Evolutionary conservation across 2,888 invertebrate species (phyloP).

Genomic region (Ectemnius continuus): DNA sequence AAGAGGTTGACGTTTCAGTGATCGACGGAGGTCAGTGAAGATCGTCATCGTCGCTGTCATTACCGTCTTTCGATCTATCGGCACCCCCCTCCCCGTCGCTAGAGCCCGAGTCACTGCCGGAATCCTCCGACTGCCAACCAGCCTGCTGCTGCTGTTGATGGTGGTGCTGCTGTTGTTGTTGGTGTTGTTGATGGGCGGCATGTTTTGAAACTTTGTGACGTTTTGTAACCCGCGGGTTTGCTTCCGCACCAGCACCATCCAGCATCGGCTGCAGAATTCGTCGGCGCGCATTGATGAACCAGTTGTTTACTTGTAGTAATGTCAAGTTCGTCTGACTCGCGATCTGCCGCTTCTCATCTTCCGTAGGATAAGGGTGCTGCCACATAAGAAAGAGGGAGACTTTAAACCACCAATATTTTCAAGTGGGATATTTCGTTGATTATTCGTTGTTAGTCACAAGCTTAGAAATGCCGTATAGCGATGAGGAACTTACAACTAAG

Average conservation of each 20-base stretch:
- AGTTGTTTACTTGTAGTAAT: constrained; percentile 92
- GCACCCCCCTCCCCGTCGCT: constrained; percentile 74
- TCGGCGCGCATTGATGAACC: constrained; percentile 96
- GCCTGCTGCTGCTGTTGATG: constrained; percentile 66
- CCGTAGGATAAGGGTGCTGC: constrained; percentile 96
- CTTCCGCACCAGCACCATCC: constrained; percentile 83
- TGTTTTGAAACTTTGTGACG: constrained; percentile 78
- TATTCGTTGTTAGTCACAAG: background rate
- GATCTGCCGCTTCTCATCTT: constrained; percentile 94
- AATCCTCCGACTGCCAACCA: constrained; percentile 75
- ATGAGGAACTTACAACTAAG: constrained; percentile 86
- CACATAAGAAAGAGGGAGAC: constrained; percentile 28
- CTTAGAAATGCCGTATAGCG: no score
- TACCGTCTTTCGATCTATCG: constrained; percentile 73
- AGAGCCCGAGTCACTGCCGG: constrained; percentile 74
- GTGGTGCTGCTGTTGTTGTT: constrained; percentile 66
- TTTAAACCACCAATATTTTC: background rate
- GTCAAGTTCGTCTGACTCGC: constrained; percentile 94
- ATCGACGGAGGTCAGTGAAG: constrained; percentile 77
- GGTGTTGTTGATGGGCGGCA: constrained; percentile 73
- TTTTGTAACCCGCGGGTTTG: constrained; percentile 71
- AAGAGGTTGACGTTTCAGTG: constrained; percentile 68
- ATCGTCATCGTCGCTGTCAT: constrained; percentile 75
- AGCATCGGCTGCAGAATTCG: constrained; percentile 95
- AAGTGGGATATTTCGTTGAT: background rate